Evolutionary conservation across 2,888 invertebrate species (phyloP).

Genomic region (Philereme transversata): DNA sequence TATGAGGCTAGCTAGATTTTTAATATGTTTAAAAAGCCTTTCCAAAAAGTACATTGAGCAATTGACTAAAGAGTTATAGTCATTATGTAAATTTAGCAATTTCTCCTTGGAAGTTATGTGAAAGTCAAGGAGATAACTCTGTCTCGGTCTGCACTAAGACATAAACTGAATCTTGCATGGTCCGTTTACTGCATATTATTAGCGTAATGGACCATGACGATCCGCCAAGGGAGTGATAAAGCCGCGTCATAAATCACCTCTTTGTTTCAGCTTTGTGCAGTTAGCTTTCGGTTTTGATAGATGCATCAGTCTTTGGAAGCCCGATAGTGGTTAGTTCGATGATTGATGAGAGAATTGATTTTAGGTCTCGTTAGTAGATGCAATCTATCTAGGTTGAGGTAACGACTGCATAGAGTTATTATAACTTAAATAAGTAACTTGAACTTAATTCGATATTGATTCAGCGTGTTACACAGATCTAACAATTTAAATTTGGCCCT

Average conservation of each 20-base stretch:
- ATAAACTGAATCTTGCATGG: conserved; percentile 18
- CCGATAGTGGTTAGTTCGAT: conserved; percentile 13
- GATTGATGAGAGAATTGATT: conserved; percentile 9
- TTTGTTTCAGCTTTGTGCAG: conserved; percentile 39
- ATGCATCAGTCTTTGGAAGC: conserved; percentile 31
- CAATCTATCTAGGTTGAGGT: background rate
- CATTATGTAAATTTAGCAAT: background rate
- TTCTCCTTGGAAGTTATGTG: background rate
- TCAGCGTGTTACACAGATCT: too few species aligned
- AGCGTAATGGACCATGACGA: conserved; percentile 34
- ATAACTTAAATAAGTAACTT: too few species aligned
- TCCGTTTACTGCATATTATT: conserved; percentile 26
- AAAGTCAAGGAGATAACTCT: conserved; percentile 1
- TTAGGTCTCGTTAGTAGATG: conserved; percentile 1
- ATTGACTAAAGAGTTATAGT: too few species aligned
- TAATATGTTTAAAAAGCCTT: background rate
- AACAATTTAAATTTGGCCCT: too few species aligned
- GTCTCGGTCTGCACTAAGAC: conserved; percentile 10
- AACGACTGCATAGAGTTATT: too few species aligned
- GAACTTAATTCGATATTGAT: too few species aligned
- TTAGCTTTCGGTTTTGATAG: conserved; percentile 45
- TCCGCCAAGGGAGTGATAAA: conserved; percentile 31
- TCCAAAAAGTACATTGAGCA: background rate
- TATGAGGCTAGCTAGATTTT: background rate
- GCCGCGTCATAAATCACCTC: conserved; percentile 36